Base-by-base conservation (phyloP, 2,797 vertebrate genomes). In the Rhynchonycteris naso region DNA sequence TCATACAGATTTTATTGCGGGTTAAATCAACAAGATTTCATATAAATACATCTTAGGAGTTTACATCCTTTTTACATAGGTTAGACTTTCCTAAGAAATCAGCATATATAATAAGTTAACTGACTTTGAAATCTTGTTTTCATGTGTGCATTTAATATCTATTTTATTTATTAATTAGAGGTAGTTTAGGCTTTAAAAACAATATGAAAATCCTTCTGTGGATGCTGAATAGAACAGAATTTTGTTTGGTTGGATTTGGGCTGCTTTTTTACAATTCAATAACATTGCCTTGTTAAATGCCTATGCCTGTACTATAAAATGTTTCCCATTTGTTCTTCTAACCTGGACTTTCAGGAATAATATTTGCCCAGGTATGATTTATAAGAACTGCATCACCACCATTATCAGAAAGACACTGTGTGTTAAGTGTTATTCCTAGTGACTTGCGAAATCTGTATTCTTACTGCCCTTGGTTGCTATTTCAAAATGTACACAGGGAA, bases 1-100 rank as follows among this genome's bases (percentile, higher is more conserved):
- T 75, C 35, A n/a, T n/a, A 87, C 3, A 76, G 30, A 22, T 43
- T 94, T 56, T 61, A 35, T 28, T 76, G 18, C 61, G 11, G 35
- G 61, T 74, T 87, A 83, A 92, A 80, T 79, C 13, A 90, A 78
- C 56, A 75, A 68, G 21, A 75, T 75, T 66, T 87, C 16, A 65
- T 74, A 19, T 68, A 91, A 58, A 58, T 12, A 56, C 15, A 21
- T 43, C 72, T 71, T 75, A 66, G 71, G 22, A 88, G 18, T 75
- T 35, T 66, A 66, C 3, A 19, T 47, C 16, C 50, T 65, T 69
- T 88, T 79, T 33, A 90, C 14, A 72, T 4, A 54, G n/a, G 16
- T 68, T 33, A 80, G 28, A 86, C 68, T 85, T 85, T 94, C 65
- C 33, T 90, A 68, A 75, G 61, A 94, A 91, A 95, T 47, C 28